A percentile compares a stretch with the other conserved stretches of the same genome.
These are phyloP conservation scores for Drosophila picticornis DNA, from an alignment of 2,888 invertebrate genomes.

Conservation along the genomic window DNA sequence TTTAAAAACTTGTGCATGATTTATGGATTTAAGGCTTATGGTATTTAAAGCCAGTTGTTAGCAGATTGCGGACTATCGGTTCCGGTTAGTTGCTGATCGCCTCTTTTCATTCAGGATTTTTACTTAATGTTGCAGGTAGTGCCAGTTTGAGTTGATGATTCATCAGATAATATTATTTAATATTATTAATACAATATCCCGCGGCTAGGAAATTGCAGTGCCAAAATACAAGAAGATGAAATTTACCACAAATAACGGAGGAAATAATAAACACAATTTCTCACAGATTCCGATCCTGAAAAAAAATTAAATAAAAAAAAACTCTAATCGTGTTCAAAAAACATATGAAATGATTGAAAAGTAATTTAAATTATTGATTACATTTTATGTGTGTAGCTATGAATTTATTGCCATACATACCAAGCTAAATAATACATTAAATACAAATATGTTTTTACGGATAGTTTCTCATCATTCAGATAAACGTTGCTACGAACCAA, in stretches of 20 bases:
- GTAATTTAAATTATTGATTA: background rate
- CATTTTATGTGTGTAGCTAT: no score
- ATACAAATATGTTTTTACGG: background rate
- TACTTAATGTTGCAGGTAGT: background rate
- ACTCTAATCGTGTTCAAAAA: background rate
- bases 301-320: background rate
- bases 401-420: background rate
- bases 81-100: constrained; percentile 23
- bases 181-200: no score
- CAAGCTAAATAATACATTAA: background rate
- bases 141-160: constrained; percentile 29
- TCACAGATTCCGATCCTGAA: constrained; percentile 88
- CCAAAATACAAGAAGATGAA: constrained; percentile 89
- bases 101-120: constrained; percentile 1
- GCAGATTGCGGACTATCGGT: constrained; percentile 28
- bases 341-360: background rate
- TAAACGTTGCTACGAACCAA: background rate
- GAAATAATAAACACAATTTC: constrained; percentile 89
- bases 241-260: constrained; percentile 89
- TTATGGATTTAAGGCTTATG: constrained; percentile 7
- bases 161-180: constrained; percentile 83
- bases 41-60: constrained; percentile 18
- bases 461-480: background rate
- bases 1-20: background rate
- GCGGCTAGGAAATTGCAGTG: constrained; percentile 88